phyloP scores from a whole-genome alignment of 2,113 vertebrate genomes.

The Halichoeres trimaculatus region DNA sequence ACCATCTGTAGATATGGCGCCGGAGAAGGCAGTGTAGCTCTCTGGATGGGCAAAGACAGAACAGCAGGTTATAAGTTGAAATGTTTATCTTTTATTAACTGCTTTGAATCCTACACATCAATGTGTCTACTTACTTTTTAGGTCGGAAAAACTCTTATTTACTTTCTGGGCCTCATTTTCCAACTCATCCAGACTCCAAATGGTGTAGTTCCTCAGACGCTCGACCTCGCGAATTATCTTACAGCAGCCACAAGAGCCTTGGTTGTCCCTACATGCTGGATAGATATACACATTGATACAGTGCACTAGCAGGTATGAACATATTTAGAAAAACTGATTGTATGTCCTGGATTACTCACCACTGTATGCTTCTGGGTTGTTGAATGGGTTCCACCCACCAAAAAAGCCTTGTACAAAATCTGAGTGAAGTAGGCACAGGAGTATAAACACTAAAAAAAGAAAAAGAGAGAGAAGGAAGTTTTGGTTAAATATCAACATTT shows the following conservation, averaged over 20 bases:
- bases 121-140: slow-evolving; percentile 58
- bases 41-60: slow-evolving; percentile 55
- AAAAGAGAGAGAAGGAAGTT: not conserved
- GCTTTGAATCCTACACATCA: not conserved
- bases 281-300: slow-evolving; percentile 15
- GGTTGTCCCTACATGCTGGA: slow-evolving; percentile 63
- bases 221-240: slow-evolving; percentile 62
- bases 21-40: slow-evolving; percentile 76
- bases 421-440: slow-evolving; percentile 57
- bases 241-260: slow-evolving; percentile 75
- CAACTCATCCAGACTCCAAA: slow-evolving; percentile 54
- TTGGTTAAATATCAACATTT: too few species aligned
- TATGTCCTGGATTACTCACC: slow-evolving; percentile 34
- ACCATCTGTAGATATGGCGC: slow-evolving; percentile 42
- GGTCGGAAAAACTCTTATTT: slow-evolving; percentile 23
- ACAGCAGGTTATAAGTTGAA: not conserved
- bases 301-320: not conserved
- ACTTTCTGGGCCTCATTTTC: slow-evolving; percentile 19
- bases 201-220: slow-evolving; percentile 55
- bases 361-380: accelerated
- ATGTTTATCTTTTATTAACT: not conserved
- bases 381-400: not conserved
- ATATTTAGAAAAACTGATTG: not conserved
- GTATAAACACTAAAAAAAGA: slow-evolving; percentile 36
- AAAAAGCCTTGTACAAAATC: not conserved